Evolutionary conservation across 2,888 invertebrate species (phyloP).

Genomic region (Flabesymbios commensalis): DNA sequence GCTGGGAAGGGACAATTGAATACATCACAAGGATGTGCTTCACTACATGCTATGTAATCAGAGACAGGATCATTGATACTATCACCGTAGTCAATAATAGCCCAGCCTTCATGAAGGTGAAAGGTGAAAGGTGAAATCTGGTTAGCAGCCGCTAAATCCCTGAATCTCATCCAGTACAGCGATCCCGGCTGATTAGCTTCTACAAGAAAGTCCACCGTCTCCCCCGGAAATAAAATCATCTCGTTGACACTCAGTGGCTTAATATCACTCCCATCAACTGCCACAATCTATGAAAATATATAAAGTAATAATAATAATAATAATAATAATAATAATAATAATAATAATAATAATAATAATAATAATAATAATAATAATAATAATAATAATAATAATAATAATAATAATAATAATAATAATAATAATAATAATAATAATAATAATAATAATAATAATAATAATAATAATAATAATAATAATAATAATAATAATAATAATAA

Average conservation of each 20-base stretch:
- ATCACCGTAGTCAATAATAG: constrained; percentile 7
- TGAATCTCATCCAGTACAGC: constrained; percentile 46
- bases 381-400: no score
- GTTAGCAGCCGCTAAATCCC: constrained; percentile 30
- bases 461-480: no score
- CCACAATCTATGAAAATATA: no score
- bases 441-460: no score
- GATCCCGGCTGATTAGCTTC: constrained; percentile 31
- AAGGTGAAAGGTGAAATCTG: background rate
- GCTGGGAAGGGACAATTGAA: constrained; percentile 11
- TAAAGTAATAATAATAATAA: no score
- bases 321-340: no score
- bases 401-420: no score
- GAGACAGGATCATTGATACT: background rate
- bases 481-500: no score
- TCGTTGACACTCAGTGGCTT: constrained; percentile 26
- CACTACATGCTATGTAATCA: background rate
- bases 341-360: no score
- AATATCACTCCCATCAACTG: constrained; percentile 42
- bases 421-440: no score
- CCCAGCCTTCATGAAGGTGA: constrained; percentile 1
- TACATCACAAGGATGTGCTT: background rate
- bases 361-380: no score
- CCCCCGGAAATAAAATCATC: constrained; percentile 31
- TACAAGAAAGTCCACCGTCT: constrained; percentile 45